Conservation (phyloP, 2,888 invertebrate species). For the Eristalis tenax region DNA sequence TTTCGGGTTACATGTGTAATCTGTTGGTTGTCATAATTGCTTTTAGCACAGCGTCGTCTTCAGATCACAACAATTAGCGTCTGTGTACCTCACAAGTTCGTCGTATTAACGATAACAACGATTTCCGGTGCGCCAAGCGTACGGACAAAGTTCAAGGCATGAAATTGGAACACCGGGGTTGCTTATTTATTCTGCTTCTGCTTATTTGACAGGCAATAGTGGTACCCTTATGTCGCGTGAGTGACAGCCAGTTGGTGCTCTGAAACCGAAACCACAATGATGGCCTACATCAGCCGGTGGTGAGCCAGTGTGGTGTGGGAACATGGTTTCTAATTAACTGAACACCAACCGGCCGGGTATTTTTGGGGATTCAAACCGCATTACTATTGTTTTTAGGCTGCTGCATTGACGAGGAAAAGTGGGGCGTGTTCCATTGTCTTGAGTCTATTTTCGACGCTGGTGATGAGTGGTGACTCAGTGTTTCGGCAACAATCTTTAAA, state of each 20-base stretch:
- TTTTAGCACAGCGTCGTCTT: background rate
- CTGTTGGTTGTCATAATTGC: background rate
- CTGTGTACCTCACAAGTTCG: background rate
- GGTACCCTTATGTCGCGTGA: background rate
- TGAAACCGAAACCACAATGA: background rate
- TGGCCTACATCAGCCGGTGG: background rate
- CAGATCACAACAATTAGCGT: background rate
- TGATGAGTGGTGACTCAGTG: too few species aligned
- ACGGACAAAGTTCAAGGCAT: background rate
- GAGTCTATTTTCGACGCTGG: too few species aligned
- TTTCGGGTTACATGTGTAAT: background rate
- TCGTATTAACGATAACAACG: background rate
- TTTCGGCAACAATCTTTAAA: too few species aligned
- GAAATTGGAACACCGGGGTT: background rate
- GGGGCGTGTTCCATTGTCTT: too few species aligned
- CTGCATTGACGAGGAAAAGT: background rate
- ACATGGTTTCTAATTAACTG: background rate
- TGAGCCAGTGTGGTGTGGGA: background rate
- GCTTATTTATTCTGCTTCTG: background rate
- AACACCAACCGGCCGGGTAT: background rate
- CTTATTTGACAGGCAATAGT: background rate
- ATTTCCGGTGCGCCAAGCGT: background rate
- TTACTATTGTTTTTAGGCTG: background rate
- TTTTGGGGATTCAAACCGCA: background rate
- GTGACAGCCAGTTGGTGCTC: background rate